These are phyloP conservation scores for Champsocephalus gunnari DNA, from an alignment of 2,797 vertebrate genomes.

Conservation along the genomic window DNA sequence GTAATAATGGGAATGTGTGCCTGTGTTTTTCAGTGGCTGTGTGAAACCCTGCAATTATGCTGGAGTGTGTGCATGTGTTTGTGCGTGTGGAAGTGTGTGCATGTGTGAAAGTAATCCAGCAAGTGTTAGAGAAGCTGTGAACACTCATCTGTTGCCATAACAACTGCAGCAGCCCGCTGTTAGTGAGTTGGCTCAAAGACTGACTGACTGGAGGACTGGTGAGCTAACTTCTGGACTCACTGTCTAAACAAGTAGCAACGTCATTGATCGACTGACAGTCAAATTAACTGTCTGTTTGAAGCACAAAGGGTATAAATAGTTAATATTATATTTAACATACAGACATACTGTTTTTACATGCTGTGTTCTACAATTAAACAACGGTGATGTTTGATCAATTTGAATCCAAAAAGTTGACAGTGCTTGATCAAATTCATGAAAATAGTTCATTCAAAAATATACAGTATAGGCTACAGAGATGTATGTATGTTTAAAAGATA, in stretches of 20 bases:
- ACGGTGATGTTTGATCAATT: neutral
- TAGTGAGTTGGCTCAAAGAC: constrained; percentile 24
- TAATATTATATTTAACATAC: neutral
- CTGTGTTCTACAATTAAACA: neutral
- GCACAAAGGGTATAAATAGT: neutral
- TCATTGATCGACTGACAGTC: constrained; percentile 15
- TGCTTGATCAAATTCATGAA: neutral
- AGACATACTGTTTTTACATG: neutral
- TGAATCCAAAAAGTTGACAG: neutral
- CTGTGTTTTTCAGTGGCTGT: constrained; percentile 40
- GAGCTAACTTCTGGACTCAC: constrained; percentile 30
- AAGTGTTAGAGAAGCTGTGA: constrained; percentile 60
- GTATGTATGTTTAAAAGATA: neutral
- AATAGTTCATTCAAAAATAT: neutral
- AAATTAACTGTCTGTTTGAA: neutral
- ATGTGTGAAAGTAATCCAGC: constrained; percentile 41
- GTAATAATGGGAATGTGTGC: constrained; percentile 45
- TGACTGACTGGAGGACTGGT: constrained; percentile 33
- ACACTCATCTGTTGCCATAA: constrained; percentile 80
- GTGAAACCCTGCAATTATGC: constrained; percentile 57
- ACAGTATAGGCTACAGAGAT: neutral
- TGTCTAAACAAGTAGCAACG: constrained; percentile 5
- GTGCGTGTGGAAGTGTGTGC: neutral
- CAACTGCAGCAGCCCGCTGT: constrained; percentile 68
- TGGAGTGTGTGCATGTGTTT: constrained; percentile 26